These are phyloP conservation scores for Orthosia cruda DNA, from an alignment of 2,888 invertebrate species.

Conservation along the genomic window DNA sequence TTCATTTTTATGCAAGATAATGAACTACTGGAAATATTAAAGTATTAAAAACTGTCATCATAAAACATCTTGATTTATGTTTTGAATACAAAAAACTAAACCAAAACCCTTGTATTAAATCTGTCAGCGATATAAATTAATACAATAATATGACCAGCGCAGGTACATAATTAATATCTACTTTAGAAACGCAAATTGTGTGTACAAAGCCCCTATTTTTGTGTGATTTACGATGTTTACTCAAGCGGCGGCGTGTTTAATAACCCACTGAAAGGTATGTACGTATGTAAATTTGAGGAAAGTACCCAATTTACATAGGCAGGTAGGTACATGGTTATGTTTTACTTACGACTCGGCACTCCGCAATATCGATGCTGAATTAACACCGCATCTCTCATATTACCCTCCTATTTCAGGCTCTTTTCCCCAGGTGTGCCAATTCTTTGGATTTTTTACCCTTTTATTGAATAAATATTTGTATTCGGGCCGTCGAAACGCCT, in stretches of 20 bases:
- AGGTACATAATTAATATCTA: constrained; percentile 65
- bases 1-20: not conserved
- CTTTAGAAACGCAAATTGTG: constrained; percentile 86
- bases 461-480: constrained; percentile 41
- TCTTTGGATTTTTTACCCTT: constrained; percentile 34
- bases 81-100: not conserved
- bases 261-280: constrained; percentile 84
- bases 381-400: constrained; percentile 44
- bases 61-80: constrained; percentile 12
- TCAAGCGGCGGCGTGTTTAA: constrained; percentile 84
- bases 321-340: constrained; percentile 65
- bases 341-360: constrained; percentile 61
- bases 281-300: constrained; percentile 77
- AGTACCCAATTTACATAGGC: constrained; percentile 76
- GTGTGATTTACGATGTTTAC: constrained; percentile 88
- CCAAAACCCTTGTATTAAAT: not conserved
- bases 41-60: not conserved
- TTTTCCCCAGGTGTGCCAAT: constrained; percentile 21
- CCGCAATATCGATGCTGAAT: constrained; percentile 59
- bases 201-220: constrained; percentile 83
- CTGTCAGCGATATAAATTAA: constrained; percentile 27
- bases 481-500: not conserved
- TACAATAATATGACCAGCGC: constrained; percentile 62
- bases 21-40: not conserved
- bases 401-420: constrained; percentile 18